A percentile compares a stretch with the other conserved stretches of the same genome.
Evolutionary conservation across 2,888 invertebrate species (phyloP).

Genomic region (Halocaridina rubra): DNA sequence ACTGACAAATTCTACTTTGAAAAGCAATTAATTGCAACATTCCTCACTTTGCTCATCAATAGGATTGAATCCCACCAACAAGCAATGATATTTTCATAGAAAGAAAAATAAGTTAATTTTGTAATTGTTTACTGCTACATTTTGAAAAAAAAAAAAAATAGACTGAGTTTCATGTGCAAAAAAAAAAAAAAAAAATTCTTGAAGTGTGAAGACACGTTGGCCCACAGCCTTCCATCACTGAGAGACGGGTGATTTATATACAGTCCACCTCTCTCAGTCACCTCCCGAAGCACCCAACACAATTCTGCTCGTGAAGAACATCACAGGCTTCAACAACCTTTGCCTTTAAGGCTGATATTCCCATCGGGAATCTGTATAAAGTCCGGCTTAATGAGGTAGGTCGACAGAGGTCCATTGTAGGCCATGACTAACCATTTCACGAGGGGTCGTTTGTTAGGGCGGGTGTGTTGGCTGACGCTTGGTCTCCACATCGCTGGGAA

Average conservation of each 20-base stretch:
- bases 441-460: constrained; percentile 34
- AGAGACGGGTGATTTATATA: neutral
- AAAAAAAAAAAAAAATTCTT: too few species aligned
- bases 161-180: too few species aligned
- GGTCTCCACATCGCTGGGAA: constrained; percentile 14
- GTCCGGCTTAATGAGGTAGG: neutral
- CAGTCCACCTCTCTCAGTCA: constrained; percentile 25
- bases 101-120: too few species aligned
- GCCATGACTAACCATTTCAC: constrained; percentile 7
- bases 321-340: too few species aligned
- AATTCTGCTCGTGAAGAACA: neutral
- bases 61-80: too few species aligned
- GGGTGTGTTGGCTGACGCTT: constrained; percentile 6
- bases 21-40: too few species aligned
- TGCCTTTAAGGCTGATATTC: neutral
- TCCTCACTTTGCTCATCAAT: too few species aligned
- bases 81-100: too few species aligned
- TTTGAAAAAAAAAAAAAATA: too few species aligned
- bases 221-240: neutral
- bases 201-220: too few species aligned
- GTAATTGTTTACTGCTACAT: too few species aligned
- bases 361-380: neutral
- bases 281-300: constrained; percentile 17
- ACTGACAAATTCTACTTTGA: too few species aligned
- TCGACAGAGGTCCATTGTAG: neutral